Conservation (phyloP, 2,888 invertebrate species). For the Entomobrya proxima region DNA sequence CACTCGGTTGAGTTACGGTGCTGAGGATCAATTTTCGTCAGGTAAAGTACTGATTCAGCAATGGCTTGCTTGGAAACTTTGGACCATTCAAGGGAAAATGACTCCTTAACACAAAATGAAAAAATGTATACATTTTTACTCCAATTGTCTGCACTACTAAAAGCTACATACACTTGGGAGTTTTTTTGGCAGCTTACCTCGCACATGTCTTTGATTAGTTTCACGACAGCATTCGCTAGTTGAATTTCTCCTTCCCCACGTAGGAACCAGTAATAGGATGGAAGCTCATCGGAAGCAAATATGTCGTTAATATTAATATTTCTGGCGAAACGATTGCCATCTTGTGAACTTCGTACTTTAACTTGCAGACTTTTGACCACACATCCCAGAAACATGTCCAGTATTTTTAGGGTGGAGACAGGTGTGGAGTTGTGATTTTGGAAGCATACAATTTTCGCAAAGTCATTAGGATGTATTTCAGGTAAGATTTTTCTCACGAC, state of each 20-base stretch:
- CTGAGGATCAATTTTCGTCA: conserved; percentile 88
- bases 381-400: conserved; percentile 93
- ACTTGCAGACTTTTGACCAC: conserved; percentile 93
- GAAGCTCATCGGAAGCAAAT: conserved; percentile 72
- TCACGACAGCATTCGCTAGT: conserved; percentile 91
- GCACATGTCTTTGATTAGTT: conserved; percentile 93
- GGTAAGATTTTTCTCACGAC: conserved; percentile 90
- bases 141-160: no score
- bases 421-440: conserved; percentile 45
- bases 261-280: conserved; percentile 85
- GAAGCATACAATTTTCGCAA: conserved; percentile 84
- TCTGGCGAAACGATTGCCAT: conserved; percentile 72
- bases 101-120: conserved; percentile 82
- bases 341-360: conserved; percentile 81
- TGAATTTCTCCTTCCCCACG: conserved; percentile 89
- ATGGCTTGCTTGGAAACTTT: conserved; percentile 91
- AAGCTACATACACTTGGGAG: background rate
- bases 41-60: conserved; percentile 89
- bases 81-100: conserved; percentile 90
- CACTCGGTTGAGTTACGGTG: conserved; percentile 86
- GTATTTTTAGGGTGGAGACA: conserved; percentile 82
- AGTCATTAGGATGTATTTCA: conserved; percentile 90
- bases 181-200: conserved; percentile 84
- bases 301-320: conserved; percentile 74
- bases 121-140: background rate